Evolutionary conservation across 2,113 vertebrate genomes (phyloP).

Genomic region (Heliornis fulica): DNA sequence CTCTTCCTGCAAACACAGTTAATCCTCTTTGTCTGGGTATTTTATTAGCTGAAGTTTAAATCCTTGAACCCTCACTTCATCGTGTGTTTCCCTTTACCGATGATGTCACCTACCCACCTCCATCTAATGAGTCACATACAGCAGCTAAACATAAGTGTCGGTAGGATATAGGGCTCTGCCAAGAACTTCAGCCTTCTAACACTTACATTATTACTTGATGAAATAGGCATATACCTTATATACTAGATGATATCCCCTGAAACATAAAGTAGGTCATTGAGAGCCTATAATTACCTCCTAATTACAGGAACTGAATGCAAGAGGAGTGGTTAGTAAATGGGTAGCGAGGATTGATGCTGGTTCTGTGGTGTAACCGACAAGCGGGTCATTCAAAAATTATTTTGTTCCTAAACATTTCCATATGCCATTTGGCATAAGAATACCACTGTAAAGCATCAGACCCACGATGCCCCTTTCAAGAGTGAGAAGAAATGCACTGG

Average conservation of each 20-base stretch:
- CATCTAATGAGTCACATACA: conserved; percentile 11
- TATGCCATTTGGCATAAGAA: background rate
- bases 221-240: background rate
- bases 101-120: conserved; percentile 43
- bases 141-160: background rate
- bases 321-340: background rate
- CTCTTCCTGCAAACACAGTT: background rate
- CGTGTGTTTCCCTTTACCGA: conserved; percentile 23
- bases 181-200: conserved; percentile 4
- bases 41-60: conserved; percentile 37
- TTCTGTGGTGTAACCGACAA: background rate
- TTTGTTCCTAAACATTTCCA: conserved; percentile 1
- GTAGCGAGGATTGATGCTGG: background rate
- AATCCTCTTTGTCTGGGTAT: conserved; percentile 52
- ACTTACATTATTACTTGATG: conserved; percentile 4
- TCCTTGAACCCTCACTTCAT: conserved; percentile 3
- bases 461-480: background rate
- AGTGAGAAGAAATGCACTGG: background rate
- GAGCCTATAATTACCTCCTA: background rate
- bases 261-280: background rate
- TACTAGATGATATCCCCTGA: background rate
- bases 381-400: background rate
- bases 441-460: background rate
- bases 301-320: background rate
- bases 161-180: background rate